Conservation (phyloP, 2,113 vertebrate genomes). For the Pangasianodon hypophthalmus region DNA sequence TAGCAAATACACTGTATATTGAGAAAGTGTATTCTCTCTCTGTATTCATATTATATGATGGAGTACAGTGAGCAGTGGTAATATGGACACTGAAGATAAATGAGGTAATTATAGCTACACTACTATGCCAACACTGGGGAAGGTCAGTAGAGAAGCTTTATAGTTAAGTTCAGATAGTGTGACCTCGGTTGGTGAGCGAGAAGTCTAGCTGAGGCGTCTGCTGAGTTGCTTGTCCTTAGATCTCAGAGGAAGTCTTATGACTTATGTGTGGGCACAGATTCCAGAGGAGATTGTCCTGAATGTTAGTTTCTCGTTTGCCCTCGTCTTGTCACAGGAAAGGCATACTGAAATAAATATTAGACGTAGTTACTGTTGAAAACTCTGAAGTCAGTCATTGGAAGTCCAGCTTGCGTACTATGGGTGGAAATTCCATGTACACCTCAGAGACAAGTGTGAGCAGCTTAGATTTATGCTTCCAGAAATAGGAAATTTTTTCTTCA, state of each 20-base stretch:
- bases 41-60: background rate
- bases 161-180: background rate
- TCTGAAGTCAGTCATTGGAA: background rate
- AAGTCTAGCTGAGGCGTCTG: background rate
- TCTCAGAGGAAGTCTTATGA: background rate
- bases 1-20: background rate
- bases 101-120: conserved; percentile 30
- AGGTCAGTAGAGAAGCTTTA: background rate
- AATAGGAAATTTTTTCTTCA: background rate
- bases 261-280: background rate
- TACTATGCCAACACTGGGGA: background rate
- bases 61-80: background rate
- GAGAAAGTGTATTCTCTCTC: background rate
- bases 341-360: background rate
- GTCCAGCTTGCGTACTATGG: background rate
- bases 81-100: conserved; percentile 22
- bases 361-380: background rate
- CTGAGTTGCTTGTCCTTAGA: background rate
- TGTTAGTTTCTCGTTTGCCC: background rate
- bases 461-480: background rate
- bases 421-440: background rate
- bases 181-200: background rate
- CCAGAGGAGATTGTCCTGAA: background rate
- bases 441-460: background rate
- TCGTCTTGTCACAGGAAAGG: background rate